Evolutionary conservation across 92 coral and sea anemone genomes (phyloP), one percentile per base, ranked within the genome.

Genomic region (Virgularia gustaviana): DNA sequence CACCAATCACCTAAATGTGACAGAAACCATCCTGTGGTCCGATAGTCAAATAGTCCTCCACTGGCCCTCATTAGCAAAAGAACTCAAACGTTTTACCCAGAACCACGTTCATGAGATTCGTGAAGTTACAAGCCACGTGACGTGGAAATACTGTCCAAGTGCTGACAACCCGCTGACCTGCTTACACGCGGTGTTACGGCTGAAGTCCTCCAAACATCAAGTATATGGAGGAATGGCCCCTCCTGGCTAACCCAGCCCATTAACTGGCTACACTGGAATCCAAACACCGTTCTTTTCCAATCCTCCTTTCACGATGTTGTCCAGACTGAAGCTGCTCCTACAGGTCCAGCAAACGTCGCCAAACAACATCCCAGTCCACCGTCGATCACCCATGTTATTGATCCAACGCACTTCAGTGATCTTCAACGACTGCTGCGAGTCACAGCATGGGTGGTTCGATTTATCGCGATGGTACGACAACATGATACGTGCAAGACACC

Each of bases 71-170:
- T 23, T 23, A 15, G 0, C 9, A 36, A 72, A 72, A 57, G 0
- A 10, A 36, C 35, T 82, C 9, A 56, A 59, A 20, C 86, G 36
- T 20, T 82, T 76, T 25, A 35, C 77, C 2, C 71, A 52, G 15
- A 82, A 82, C 65, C 75, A 66, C 59, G 54, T 65, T 4, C 53
- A 31, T 19, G 79, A 62, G 63, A 72, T 83, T 59, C 65, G 63
- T 47, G 31, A 7, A 10, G 49, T 79, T 27, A 75, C 55, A 15
- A 31, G 62, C 3, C 30, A 20, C 32, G 8, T 67, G 60, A 3
- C 18, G 38, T 83, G 83, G 86, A 49, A 49, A 29, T 70, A 77
- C 12, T 82, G 83, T 57, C 83, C 83, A 24, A 74, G 75, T 20
- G 20, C 53, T 7, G 82, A 76, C 54, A 82, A 78, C 60, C 86